These are phyloP conservation scores for Myotis yumanensis DNA, from an alignment of 2,113 vertebrate species.

Conservation along the genomic window DNA sequence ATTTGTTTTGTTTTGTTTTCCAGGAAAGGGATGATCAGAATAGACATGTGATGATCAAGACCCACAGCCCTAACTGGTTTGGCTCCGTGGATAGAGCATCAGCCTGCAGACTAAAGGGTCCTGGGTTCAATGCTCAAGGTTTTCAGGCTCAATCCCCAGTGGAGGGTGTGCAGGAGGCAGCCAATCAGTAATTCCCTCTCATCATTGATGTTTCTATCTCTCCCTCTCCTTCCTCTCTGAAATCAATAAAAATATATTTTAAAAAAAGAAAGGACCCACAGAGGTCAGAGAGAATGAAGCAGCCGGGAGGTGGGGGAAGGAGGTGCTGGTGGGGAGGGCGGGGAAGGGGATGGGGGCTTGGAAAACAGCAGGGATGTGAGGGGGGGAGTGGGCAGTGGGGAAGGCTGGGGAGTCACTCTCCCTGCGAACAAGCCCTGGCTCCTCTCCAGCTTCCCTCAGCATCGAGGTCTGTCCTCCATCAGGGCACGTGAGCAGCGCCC, in stretches of 20 bases:
- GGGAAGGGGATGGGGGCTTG: no score
- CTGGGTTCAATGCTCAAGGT: no score
- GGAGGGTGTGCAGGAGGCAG: no score
- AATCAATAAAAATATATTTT: no score
- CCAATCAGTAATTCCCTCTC: no score
- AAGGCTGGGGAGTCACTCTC: background rate
- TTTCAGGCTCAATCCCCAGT: no score
- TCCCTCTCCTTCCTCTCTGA: no score
- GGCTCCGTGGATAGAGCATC: no score
- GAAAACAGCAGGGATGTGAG: background rate
- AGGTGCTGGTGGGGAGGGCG: no score
- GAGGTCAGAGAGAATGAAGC: background rate
- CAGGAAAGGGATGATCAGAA: background rate
- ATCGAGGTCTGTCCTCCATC: background rate
- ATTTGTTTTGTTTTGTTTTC: background rate
- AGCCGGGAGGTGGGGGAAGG: no score
- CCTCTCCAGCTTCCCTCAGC: slow-evolving; percentile 13
- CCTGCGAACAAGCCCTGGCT: slow-evolving; percentile 10
- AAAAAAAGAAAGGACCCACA: background rate
- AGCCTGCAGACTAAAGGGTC: no score
- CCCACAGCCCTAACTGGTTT: background rate
- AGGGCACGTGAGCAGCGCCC: background rate
- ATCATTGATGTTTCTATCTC: no score
- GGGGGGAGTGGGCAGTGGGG: background rate
- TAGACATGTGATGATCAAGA: background rate